Conservation (phyloP, 2,113 vertebrate genomes). For the Coreoperca whiteheadi region DNA sequence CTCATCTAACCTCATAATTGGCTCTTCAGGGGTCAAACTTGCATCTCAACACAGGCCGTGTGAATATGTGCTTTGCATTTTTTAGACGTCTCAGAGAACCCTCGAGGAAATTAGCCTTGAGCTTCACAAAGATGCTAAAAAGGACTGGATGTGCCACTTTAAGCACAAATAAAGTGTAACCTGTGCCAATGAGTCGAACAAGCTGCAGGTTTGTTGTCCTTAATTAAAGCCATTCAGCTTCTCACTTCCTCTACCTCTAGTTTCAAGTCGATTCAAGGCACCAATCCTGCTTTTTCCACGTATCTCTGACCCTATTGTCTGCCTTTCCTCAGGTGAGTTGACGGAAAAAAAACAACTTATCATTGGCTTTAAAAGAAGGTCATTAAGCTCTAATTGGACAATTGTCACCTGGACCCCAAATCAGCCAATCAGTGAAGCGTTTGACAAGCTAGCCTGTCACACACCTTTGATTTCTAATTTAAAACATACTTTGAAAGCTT, state of each 20-base stretch:
- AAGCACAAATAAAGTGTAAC: background rate
- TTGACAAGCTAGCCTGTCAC: slow-evolving; percentile 8
- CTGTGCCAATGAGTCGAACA: background rate
- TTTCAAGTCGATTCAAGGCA: background rate
- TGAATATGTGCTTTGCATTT: slow-evolving; percentile 11
- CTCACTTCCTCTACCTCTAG: background rate
- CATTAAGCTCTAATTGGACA: slow-evolving; percentile 44
- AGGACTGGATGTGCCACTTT: background rate
- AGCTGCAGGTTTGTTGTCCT: slow-evolving; percentile 22
- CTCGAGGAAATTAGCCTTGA: background rate
- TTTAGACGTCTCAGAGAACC: background rate
- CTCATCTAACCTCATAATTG: slow-evolving; percentile 17
- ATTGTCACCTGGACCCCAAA: slow-evolving; percentile 52
- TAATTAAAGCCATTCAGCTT: slow-evolving; percentile 28
- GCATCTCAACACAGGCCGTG: background rate
- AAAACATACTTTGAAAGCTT: background rate
- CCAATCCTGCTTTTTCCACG: background rate
- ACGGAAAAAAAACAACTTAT: slow-evolving; percentile 13
- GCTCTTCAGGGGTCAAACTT: background rate
- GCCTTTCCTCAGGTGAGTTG: slow-evolving; percentile 40
- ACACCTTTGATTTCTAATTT: slow-evolving; percentile 45
- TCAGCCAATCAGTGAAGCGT: slow-evolving; percentile 53
- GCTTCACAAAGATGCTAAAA: background rate
- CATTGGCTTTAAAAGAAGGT: slow-evolving; percentile 39
- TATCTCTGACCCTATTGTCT: slow-evolving; percentile 11